These are phyloP conservation scores for Speoplatyrhinus poulsoni DNA, from an alignment of 2,113 vertebrate species.

Conservation along the genomic window DNA sequence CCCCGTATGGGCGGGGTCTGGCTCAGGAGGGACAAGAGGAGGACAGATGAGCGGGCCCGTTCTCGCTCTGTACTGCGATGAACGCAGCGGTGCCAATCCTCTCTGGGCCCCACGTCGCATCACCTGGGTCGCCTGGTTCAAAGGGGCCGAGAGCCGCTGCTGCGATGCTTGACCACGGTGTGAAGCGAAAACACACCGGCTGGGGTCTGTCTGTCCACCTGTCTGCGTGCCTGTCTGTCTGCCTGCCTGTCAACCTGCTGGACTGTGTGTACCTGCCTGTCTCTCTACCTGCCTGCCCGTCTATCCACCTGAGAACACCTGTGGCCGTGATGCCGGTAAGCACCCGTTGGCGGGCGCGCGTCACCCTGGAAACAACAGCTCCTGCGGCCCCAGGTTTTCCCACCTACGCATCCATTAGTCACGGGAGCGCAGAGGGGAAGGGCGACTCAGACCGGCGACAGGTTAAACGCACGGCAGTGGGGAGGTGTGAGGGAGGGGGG, in stretches of 20 bases:
- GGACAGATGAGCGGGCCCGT: background rate
- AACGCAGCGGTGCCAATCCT: too few relatives aligned
- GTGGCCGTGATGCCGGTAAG: slow-evolving; percentile 23
- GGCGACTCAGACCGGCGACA: slow-evolving; percentile 24
- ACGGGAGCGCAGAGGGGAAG: slow-evolving; percentile 23
- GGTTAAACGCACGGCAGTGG: slow-evolving; percentile 34
- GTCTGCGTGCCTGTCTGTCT: too few relatives aligned
- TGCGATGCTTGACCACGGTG: too few relatives aligned
- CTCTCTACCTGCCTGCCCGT: background rate
- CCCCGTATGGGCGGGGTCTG: slow-evolving; percentile 31
- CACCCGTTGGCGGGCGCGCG: slow-evolving; percentile 3
- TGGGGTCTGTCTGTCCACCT: too few relatives aligned
- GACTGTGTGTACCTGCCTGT: background rate
- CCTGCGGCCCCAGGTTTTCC: slow-evolving; percentile 28
- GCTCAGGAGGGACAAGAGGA: slow-evolving; percentile 16
- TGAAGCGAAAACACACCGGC: too few relatives aligned
- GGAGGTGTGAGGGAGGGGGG: background rate
- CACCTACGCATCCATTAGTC: slow-evolving; percentile 49
- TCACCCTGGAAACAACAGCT: background rate
- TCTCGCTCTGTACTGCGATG: too few relatives aligned
- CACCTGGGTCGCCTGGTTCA: too few relatives aligned
- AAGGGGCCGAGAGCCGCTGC: too few relatives aligned
- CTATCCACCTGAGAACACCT: slow-evolving; percentile 23
- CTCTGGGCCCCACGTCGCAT: too few relatives aligned
- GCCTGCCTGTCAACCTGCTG: too few relatives aligned